phyloP scores from a whole-genome alignment of 2,113 vertebrate genomes.

The Aldabrachelys gigantea region DNA sequence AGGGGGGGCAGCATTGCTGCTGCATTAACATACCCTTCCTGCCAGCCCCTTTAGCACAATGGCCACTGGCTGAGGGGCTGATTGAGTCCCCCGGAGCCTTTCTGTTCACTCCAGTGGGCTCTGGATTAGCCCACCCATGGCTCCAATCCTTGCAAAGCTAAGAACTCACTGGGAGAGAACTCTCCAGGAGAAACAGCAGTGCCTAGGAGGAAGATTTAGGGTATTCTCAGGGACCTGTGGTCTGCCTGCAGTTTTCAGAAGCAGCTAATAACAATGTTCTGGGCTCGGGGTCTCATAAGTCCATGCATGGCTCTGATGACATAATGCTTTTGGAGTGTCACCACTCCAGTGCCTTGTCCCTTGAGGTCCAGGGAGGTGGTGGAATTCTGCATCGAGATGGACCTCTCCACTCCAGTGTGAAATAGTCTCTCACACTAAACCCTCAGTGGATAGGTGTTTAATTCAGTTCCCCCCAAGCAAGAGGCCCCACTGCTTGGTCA shows the following conservation, averaged over 20 bases:
- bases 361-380: not conserved
- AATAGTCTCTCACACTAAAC: not conserved
- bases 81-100: not conserved
- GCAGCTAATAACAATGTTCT: not conserved
- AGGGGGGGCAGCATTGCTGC: too few species aligned
- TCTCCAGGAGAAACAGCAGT: not conserved
- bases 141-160: too few species aligned
- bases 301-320: not conserved
- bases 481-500: not conserved
- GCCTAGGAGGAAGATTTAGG: not conserved
- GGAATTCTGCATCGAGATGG: not conserved
- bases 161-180: not conserved
- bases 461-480: not conserved
- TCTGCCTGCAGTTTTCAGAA: not conserved
- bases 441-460: not conserved
- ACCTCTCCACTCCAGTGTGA: not conserved
- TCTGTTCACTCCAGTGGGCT: not conserved
- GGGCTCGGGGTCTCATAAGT: not conserved
- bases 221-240: not conserved
- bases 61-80: too few species aligned
- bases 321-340: not conserved
- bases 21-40: too few species aligned
- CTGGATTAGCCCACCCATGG: not conserved
- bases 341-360: not conserved
- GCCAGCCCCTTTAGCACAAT: too few species aligned